A percentile compares a stretch with the other conserved stretches of the same genome.
Conservation (phyloP, 2,113 vertebrate genomes). For the Eublepharis macularius region DNA sequence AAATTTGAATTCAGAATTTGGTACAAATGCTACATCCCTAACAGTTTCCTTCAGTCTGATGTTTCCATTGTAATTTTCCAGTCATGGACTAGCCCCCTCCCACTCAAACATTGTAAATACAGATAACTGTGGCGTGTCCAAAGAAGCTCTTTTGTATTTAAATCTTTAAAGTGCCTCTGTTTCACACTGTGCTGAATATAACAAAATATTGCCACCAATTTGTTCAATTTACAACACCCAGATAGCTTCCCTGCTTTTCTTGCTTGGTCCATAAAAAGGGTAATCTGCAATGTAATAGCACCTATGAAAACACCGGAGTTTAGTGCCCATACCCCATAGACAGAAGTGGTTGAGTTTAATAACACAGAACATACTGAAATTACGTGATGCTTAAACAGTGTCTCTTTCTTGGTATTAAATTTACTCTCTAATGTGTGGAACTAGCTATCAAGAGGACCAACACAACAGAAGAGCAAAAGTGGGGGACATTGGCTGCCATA, state of each 20-base stretch:
- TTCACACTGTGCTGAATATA: slow-evolving; percentile 55
- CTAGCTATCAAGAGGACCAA: neutral
- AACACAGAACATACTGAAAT: slow-evolving; percentile 34
- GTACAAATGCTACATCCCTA: too few relatives aligned
- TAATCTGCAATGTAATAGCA: slow-evolving; percentile 44
- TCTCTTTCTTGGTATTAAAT: slow-evolving; percentile 21
- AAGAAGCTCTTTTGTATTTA: slow-evolving; percentile 49
- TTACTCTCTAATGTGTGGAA: slow-evolving; percentile 27
- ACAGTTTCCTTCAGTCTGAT: neutral
- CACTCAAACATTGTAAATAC: neutral
- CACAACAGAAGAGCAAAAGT: neutral
- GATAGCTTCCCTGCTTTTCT: slow-evolving; percentile 42
- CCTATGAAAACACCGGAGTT: slow-evolving; percentile 1
- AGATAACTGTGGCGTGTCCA: slow-evolving; percentile 38
- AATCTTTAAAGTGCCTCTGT: slow-evolving; percentile 45
- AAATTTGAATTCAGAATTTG: too few relatives aligned
- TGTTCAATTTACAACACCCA: slow-evolving; percentile 54
- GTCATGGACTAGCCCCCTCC: neutral
- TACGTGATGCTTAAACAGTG: slow-evolving; percentile 28
- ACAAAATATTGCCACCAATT: slow-evolving; percentile 53
- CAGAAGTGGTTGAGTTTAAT: slow-evolving; percentile 6
- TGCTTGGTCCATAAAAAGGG: slow-evolving; percentile 49
- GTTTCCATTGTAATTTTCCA: neutral
- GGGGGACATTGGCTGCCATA: neutral
- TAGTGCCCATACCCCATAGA: neutral